Conservation (phyloP, 2,113 vertebrate genomes). For the Rhinoptilus africanus region DNA sequence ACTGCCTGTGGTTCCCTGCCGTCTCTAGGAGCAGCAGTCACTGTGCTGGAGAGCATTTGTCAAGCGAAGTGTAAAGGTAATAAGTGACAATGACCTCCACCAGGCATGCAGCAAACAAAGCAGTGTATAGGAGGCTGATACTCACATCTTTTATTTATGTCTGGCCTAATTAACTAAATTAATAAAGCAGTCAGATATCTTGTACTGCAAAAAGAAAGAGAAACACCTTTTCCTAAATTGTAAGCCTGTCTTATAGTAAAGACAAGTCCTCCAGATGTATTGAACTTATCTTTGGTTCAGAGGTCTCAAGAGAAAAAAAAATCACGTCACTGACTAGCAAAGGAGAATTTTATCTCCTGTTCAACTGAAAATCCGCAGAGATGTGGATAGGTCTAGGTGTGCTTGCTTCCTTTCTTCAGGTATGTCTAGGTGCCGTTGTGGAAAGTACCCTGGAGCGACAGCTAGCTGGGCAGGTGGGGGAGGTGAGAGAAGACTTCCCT, state of each 20-base stretch:
- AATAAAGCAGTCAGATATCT: neutral
- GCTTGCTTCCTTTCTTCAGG: neutral
- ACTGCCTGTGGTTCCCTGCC: constrained; percentile 9
- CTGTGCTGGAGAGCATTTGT: constrained; percentile 32
- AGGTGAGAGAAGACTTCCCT: neutral
- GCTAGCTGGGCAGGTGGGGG: neutral
- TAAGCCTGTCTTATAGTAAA: neutral
- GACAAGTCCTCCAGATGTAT: neutral
- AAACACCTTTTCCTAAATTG: neutral
- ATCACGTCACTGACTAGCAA: neutral
- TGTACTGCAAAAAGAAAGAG: neutral
- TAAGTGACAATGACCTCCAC: constrained; percentile 43
- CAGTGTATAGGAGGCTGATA: neutral
- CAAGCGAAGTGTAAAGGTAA: constrained; percentile 9
- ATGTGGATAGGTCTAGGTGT: neutral
- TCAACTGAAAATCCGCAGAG: neutral
- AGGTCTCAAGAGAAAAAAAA: neutral
- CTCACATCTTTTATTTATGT: neutral
- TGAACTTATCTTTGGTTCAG: neutral
- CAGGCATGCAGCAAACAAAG: constrained; percentile 11
- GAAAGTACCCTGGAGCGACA: neutral
- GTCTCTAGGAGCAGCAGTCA: neutral
- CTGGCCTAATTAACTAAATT: neutral
- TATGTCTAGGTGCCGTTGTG: neutral
- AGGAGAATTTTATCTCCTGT: neutral